Evolutionary conservation across 2,797 vertebrate genomes (phyloP), one percentile per base, ranked within the genome.

Genomic region (Macrochelys suwanniensis): DNA sequence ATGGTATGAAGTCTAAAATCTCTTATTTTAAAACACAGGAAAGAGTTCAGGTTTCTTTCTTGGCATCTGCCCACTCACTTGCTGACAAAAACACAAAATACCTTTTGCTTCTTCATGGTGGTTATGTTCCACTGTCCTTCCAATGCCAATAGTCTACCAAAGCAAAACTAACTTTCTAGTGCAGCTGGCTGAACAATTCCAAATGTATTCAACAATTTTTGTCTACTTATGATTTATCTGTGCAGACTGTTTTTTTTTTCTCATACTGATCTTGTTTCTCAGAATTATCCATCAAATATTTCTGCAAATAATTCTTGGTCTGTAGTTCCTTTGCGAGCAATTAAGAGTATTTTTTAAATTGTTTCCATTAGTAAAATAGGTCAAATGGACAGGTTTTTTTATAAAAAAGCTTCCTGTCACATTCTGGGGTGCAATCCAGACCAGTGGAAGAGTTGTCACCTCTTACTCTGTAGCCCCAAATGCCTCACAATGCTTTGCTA

Each of bases 121-220:
- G n/a, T n/a, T n/a, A 56, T 80, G 85, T 51, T 31, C 37, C 81
- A 7, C 61, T 87, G 80, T 90, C 26, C 49, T 90, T 92, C 77
- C 87, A 91, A 85, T 59, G 12, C 26, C 17, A 91, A 5, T 23
- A 17, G 50, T 53, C 94, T 89, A 78, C 10, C n/a, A 42, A 84
- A 95, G 11, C 23, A 61, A 47, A 6, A 0, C 68, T 57, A 37
- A 12, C 54, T 25, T 42, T 1, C n/a, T 87, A 21, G 37, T 84
- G 74, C 2, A 6, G 77, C 42, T 76, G 42, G 13, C 42, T 76
- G 71, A 47, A 76, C 11, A 28, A 76, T 45, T 74, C 45, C 25
- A 76, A 76, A 47, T 76, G n/a, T 76, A 76, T 76, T 45, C 25
- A 28, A 37, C 19, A 13, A 47, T 1, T 0, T 78, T 82, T 53